Conservation (phyloP, 2,113 vertebrate genomes). For the Mobula hypostoma region DNA sequence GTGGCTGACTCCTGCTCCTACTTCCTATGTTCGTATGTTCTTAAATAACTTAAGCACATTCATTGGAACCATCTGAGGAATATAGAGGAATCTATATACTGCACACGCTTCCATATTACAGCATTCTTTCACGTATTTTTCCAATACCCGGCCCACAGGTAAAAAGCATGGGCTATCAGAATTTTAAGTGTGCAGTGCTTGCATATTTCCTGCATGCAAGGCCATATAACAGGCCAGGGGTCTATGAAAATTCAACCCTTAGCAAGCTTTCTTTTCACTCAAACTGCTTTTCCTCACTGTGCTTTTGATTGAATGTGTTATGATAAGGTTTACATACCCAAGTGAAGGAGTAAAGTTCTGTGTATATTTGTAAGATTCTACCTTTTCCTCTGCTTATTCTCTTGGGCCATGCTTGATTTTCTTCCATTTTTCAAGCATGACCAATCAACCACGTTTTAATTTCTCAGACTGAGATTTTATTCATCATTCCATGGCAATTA, state of each 20-base stretch:
- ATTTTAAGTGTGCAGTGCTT: neutral
- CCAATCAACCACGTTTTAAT: constrained; percentile 38
- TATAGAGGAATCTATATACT: neutral
- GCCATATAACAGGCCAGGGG: neutral
- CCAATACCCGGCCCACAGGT: neutral
- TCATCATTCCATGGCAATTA: constrained; percentile 36
- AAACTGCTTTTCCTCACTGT: neutral
- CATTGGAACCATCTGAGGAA: neutral
- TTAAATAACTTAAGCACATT: neutral
- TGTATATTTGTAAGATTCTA: constrained; percentile 38
- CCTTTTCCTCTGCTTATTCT: constrained; percentile 36
- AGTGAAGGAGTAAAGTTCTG: constrained; percentile 33
- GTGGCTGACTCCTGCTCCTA: too few species aligned
- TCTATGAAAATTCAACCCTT: constrained; percentile 3
- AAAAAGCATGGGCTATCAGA: neutral
- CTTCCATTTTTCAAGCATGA: constrained; percentile 36
- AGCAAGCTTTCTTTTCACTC: constrained; percentile 21
- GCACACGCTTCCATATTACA: neutral
- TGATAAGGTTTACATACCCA: constrained; percentile 36
- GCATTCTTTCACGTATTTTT: neutral
- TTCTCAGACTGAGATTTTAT: constrained; percentile 38
- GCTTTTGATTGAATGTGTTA: constrained; percentile 37
- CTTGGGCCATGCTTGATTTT: constrained; percentile 26
- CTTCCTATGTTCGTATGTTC: too few species aligned
- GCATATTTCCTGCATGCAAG: neutral